Percentiles rank a stretch among this genome's conserved stretches.
phyloP scores from a whole-genome alignment of 2,113 vertebrate genomes.

The Silurus meridionalis region DNA sequence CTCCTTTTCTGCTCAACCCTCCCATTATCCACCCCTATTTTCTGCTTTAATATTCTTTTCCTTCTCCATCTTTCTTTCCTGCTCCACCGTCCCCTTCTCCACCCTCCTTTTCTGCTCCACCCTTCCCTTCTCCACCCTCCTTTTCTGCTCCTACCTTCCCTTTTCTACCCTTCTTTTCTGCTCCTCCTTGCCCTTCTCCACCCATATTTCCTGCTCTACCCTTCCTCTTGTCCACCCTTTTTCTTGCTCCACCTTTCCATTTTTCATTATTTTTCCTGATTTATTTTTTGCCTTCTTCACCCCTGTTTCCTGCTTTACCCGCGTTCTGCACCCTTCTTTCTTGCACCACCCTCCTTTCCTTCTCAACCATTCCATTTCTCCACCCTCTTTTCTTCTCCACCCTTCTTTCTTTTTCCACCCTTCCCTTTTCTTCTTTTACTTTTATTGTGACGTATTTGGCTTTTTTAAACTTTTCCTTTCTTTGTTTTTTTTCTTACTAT shows the following conservation, averaged over 20 bases:
- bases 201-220: too few relatives aligned
- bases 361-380: not conserved
- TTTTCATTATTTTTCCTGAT: too few relatives aligned
- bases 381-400: not conserved
- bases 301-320: not conserved
- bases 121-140: not conserved
- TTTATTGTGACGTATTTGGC: too few relatives aligned
- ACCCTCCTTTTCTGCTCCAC: not conserved
- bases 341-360: not conserved
- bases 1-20: not conserved
- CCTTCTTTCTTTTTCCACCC: not conserved
- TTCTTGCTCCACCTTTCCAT: too few relatives aligned
- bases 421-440: not conserved
- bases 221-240: too few relatives aligned
- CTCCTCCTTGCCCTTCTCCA: too few relatives aligned
- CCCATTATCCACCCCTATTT: constrained; percentile 1
- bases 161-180: not conserved
- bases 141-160: not conserved
- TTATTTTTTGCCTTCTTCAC: not conserved
- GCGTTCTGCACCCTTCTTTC: not conserved
- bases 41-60: not conserved
- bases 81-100: not conserved
- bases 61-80: not conserved
- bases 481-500: too few relatives aligned
- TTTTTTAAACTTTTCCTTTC: too few relatives aligned